Percentiles rank a stretch among this genome's conserved stretches.
phyloP scores from a whole-genome alignment of 2,888 invertebrate species.

The Baccha elongata region DNA sequence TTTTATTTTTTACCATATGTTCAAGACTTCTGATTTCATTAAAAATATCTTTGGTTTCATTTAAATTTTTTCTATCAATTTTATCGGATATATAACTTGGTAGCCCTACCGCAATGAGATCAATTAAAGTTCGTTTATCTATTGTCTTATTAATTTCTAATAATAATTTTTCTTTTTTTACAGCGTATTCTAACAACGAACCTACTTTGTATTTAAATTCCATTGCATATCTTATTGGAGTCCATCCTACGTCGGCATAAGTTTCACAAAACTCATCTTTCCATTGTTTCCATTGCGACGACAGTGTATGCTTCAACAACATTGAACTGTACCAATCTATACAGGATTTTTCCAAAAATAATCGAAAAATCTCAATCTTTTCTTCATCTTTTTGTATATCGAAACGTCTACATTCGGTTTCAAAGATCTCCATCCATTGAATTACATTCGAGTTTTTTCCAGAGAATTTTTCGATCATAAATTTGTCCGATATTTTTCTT shows the following conservation, averaged over 20 bases:
- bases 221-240: conserved; percentile 73
- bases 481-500: conserved; percentile 3
- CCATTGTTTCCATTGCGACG: conserved; percentile 74
- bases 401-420: too few relatives aligned
- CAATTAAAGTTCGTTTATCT: conserved; percentile 52
- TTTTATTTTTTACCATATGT: conserved; percentile 74
- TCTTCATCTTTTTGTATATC: too few relatives aligned
- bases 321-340: conserved; percentile 7
- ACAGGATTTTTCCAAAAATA: conserved; percentile 21
- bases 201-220: conserved; percentile 71
- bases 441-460: conserved; percentile 2
- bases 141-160: conserved; percentile 24
- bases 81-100: conserved; percentile 57
- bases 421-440: conserved; percentile 6
- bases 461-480: conserved; percentile 7
- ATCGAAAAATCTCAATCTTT: too few relatives aligned
- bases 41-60: conserved; percentile 74
- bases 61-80: conserved; percentile 75
- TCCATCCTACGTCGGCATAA: conserved; percentile 74
- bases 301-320: conserved; percentile 15
- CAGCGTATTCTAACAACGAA: conserved; percentile 73
- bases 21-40: conserved; percentile 77
- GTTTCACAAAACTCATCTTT: conserved; percentile 47
- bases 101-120: conserved; percentile 76
- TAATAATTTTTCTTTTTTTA: conserved; percentile 43